phyloP scores from a whole-genome alignment of 92 coral and sea anemone species.

The Porites evermanni region DNA sequence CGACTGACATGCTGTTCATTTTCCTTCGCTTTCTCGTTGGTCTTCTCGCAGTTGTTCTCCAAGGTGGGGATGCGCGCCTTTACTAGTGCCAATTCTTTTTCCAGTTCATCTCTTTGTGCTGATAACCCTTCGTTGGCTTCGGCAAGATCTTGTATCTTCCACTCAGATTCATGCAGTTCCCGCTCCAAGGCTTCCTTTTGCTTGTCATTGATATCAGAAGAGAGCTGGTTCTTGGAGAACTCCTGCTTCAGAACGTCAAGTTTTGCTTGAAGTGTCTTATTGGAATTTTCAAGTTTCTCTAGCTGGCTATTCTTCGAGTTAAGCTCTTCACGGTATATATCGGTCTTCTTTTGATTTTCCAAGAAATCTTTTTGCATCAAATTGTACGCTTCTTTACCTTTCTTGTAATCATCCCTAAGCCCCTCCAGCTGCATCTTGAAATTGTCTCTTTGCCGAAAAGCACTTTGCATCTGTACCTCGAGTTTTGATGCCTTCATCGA shows the following conservation, averaged over 20 bases:
- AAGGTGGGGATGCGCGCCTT: conserved; percentile 79
- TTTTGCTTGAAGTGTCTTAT: conserved; percentile 85
- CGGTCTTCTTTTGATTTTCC: conserved; percentile 87
- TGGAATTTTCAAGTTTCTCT: conserved; percentile 84
- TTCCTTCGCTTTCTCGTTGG: conserved; percentile 85
- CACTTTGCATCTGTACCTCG: conserved; percentile 92
- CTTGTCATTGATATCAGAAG: conserved; percentile 83
- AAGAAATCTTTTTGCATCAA: conserved; percentile 88
- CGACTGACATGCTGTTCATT: conserved; percentile 85
- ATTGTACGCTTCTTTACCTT: conserved; percentile 83
- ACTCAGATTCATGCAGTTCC: conserved; percentile 81
- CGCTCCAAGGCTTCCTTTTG: conserved; percentile 87
- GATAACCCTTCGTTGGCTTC: conserved; percentile 81
- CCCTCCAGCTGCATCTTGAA: conserved; percentile 88
- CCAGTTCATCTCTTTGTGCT: conserved; percentile 84
- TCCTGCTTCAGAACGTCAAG: conserved; percentile 91
- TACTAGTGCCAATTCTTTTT: conserved; percentile 80
- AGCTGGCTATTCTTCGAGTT: conserved; percentile 78
- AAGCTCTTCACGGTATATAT: conserved; percentile 83
- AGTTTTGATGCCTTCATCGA: conserved; percentile 86
- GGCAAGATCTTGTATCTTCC: conserved; percentile 82
- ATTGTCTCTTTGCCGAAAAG: conserved; percentile 87
- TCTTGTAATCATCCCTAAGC: conserved; percentile 84
- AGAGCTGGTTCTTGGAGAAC: conserved; percentile 85
- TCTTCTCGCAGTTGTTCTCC: conserved; percentile 84